Conservation (phyloP, 2,888 invertebrate species). For the Sminthurinus aureus region DNA sequence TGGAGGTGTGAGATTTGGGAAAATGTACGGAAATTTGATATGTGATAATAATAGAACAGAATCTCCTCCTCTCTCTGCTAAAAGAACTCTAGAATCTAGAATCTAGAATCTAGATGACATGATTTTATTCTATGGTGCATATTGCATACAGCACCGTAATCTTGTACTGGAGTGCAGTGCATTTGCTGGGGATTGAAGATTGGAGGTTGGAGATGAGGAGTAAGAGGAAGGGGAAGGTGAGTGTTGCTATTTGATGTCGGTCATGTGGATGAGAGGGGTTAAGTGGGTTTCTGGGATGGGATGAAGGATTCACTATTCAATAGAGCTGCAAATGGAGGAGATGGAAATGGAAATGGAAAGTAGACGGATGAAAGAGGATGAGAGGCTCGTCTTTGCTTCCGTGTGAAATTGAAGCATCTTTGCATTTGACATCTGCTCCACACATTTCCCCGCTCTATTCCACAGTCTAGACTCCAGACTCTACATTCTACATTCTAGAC, state of each 20-base stretch:
- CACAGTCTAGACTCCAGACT: not conserved
- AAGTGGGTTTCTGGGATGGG: constrained; percentile 5
- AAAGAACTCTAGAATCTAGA: too few relatives aligned
- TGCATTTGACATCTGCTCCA: constrained; percentile 27
- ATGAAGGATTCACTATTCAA: not conserved
- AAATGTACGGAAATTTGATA: too few relatives aligned
- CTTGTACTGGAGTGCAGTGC: too few relatives aligned
- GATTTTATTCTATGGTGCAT: too few relatives aligned
- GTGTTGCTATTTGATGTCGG: not conserved
- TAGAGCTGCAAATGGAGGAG: not conserved
- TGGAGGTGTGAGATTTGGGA: too few relatives aligned
- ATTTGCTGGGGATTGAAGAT: too few relatives aligned
- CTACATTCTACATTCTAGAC: not conserved
- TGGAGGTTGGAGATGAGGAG: too few relatives aligned
- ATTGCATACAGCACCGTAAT: too few relatives aligned
- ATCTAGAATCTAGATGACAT: too few relatives aligned
- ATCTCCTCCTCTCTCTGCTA: too few relatives aligned
- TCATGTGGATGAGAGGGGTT: constrained; percentile 1
- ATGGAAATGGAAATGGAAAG: not conserved
- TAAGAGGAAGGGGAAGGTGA: too few relatives aligned
- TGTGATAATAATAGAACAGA: too few relatives aligned
- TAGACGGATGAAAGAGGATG: constrained; percentile 36
- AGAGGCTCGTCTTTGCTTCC: constrained; percentile 27
- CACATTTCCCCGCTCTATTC: constrained; percentile 15
- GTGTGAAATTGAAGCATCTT: constrained; percentile 46